Base-by-base conservation (phyloP, 2,888 invertebrate genomes). In the Rhimphoctona megacephalus region DNA sequence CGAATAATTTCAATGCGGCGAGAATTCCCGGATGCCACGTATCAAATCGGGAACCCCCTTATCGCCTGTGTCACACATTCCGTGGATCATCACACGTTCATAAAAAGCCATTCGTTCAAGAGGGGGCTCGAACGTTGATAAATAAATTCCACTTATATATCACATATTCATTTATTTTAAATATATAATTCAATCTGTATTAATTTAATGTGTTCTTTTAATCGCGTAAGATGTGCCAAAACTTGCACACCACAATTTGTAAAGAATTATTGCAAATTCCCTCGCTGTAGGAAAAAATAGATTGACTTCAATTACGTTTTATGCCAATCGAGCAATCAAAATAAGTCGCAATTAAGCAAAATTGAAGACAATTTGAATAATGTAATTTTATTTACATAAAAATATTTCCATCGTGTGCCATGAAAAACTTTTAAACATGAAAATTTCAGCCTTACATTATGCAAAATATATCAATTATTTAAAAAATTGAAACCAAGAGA, bases 1-100 rank as follows among this genome's bases (percentile, higher is more conserved):
- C 76, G 87, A 87, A 88, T 87, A 79, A 90, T 90, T 91, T 90
- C 89, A 89, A 90, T 91, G 86, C 80, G 70, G 86, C 69, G 85
- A 72, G 90, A 89, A 90, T 90, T 89, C 88, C 90, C 90, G 84
- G 84, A 72, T 57, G 77, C 79, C 83, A 39, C 46, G n/a, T 69
- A 61, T 67, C 64, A 64, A 54, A 30, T 49, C 46, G 57, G 61
- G 54, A 76, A 52, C 83, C 83, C 83, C 57, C 52, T 25, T 77
- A 36, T 77, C 43, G 49, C 69, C 67, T 49, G 72, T 66, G 54
- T 72, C 79, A 57, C 76, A 80, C 69, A 54, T n/a, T 66, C 78
- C 46, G 49, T 39, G 69, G 46, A 39, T 43, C 78, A 73, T 86
- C 86, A 61, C 86, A 86, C 86, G 86, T 78, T 86, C 83, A 86